Base-by-base conservation (phyloP, 2,888 invertebrate species). In the Eupithecia exiguata region DNA sequence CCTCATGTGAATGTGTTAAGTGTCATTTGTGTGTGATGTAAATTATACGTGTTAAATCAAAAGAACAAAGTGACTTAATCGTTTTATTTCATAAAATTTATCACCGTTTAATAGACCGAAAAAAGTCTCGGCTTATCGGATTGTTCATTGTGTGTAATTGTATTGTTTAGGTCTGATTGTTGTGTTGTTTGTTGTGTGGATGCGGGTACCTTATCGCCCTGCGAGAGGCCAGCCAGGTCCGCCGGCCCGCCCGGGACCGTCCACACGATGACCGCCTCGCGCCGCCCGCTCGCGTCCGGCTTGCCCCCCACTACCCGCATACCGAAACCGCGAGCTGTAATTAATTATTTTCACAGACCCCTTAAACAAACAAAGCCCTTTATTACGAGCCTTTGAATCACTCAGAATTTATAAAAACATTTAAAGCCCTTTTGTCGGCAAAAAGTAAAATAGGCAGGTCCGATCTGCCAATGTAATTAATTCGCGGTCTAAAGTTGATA, bases 221-320 rank as follows among this genome's bases (percentile, higher is more conserved):
- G 97, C 85, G 97, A 96, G 78, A 99, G 95, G 70, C 98, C 98
- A 69, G 97, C 97, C 87, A 98, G 96, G 89, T 98, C 98, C 0
- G 99, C 99, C 38, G 98, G 97, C 43, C 99, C 98, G 65, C 98
- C 98, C 16, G 97, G 97, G 78, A 98, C 97, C 5, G 98, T 98
- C 97, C 98, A 98, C 75, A 98, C 98, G 86, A 98, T 97, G 89
- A 97, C 97, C 67, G 98, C 98, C 89, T 98, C 98, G 79, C 98
- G 96, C 53, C 97, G 96, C 7, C 98, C 98, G 89, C 98, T 98
- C 43, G 96, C 95, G 74, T 97, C 97, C 43, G 97, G 96, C 91
- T 98, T 98, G 40, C 99, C 99, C 25, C 98, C 99, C 66, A 98
- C 98, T 38, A 99, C 98, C 78, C 98, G 96, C 98, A 99, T 98